Conservation (phyloP, 2,113 vertebrate genomes). For the Verasper variegatus region DNA sequence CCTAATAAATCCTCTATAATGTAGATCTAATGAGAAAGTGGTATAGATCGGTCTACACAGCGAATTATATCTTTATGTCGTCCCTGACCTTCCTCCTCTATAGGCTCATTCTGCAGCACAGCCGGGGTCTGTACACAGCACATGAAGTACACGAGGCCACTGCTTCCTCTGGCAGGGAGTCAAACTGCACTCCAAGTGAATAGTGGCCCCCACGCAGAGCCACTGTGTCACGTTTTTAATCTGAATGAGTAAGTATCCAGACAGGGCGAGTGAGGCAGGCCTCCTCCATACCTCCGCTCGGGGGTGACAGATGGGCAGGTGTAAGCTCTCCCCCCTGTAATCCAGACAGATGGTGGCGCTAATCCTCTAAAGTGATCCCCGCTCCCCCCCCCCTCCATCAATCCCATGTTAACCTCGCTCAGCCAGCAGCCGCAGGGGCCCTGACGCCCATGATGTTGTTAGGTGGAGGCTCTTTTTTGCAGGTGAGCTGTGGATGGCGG, state of each 20-base stretch:
- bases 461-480: too few species aligned
- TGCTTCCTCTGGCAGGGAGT: too few species aligned
- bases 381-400: slow-evolving; percentile 32
- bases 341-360: slow-evolving; percentile 56
- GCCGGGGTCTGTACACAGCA: neutral
- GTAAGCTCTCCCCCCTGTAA: slow-evolving; percentile 47
- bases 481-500: too few species aligned
- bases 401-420: slow-evolving; percentile 4
- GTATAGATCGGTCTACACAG: neutral
- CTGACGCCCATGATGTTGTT: too few species aligned
- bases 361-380: slow-evolving; percentile 67
- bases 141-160: neutral
- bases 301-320: slow-evolving; percentile 65
- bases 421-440: neutral
- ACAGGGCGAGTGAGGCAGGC: neutral
- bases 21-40: too few species aligned
- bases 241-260: neutral
- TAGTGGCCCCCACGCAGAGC: too few species aligned
- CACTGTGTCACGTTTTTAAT: slow-evolving; percentile 2
- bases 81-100: neutral
- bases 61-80: too few species aligned
- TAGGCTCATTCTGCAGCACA: neutral
- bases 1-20: neutral
- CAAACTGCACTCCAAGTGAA: too few species aligned
- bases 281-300: neutral